Evolutionary conservation across 2,113 vertebrate genomes (phyloP).

Genomic region (Oxyura jamaicensis): DNA sequence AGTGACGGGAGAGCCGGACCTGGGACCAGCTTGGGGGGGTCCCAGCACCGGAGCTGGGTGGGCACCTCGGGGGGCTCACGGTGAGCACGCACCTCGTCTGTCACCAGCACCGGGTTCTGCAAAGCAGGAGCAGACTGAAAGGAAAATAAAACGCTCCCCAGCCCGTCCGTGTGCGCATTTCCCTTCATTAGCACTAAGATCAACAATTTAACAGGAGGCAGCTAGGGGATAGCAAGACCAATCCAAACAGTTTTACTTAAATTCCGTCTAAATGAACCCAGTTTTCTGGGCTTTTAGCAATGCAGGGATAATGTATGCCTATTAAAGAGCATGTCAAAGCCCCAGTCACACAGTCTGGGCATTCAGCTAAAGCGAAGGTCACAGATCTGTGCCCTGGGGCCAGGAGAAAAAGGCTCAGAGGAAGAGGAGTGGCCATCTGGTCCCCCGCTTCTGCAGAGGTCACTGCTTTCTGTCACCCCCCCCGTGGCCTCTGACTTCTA

Average conservation of each 20-base stretch:
- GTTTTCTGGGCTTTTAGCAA: slow-evolving; percentile 56
- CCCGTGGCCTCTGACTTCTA: slow-evolving; percentile 83
- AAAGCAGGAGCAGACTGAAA: neutral
- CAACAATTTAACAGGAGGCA: slow-evolving; percentile 50
- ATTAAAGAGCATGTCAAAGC: slow-evolving; percentile 67
- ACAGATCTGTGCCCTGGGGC: slow-evolving; percentile 77
- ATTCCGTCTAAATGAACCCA: slow-evolving; percentile 56
- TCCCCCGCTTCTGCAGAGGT: slow-evolving; percentile 85
- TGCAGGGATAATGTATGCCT: slow-evolving; percentile 51
- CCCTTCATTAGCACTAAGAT: slow-evolving; percentile 59
- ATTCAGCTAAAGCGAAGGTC: slow-evolving; percentile 69
- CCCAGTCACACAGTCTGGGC: slow-evolving; percentile 64
- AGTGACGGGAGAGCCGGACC: neutral
- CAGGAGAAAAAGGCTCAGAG: slow-evolving; percentile 76
- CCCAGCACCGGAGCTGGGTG: neutral
- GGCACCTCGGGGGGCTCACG: neutral
- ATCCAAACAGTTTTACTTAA: slow-evolving; percentile 66
- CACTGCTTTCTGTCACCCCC: slow-evolving; percentile 82
- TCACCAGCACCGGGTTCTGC: neutral
- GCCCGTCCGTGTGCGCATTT: neutral
- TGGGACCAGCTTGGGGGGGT: neutral
- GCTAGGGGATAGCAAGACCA: slow-evolving; percentile 51
- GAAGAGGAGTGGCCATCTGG: slow-evolving; percentile 86
- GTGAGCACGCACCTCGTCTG: neutral
- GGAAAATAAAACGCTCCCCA: slow-evolving; percentile 30